Evolutionary conservation across 2,888 invertebrate genomes (phyloP), one percentile per base, ranked within the genome.

Genomic region (Tachina lurida): DNA sequence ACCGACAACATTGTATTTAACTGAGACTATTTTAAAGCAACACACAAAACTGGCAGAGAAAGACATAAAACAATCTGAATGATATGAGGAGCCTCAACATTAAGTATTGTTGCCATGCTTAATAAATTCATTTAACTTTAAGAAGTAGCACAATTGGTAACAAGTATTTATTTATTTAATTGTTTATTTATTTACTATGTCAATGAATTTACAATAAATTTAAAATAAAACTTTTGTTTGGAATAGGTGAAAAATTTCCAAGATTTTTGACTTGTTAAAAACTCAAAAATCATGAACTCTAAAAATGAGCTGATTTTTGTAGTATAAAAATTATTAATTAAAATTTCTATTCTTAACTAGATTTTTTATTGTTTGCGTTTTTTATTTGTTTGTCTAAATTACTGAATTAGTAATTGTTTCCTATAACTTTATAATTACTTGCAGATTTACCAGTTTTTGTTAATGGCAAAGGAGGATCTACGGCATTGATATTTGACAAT

Each of bases 381-480:
- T 3, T 31, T 31, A 0, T 31, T 31, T 31, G 31, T 31, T 31
- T 31, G 31, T 31, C 31, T 31, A 31, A 31, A 31, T 31, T 31
- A 31, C 31, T 31, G 31, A 31, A 31, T 31, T 31, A 7, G 31
- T 31, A 31, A 31, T 31, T 31, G 7, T 31, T 31, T 31, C 7
- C 31, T 7, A 31, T 31, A 49, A 74, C 15, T 62, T 19, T 49
- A 41, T 10, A 15, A 77, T 81, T 65, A 70, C 54, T 91, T 91
- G 19, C 89, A 92, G 92, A 92, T 87, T 86, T 89, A 52, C 92
- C 92, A 7, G 88, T 88, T 74, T 93, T 92, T 83, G 89, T 89
- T 12, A 90, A 87, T n/a, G 93, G 93, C 31, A 92, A 93, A 87
- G 89, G 93, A 12, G 92, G 92, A 56, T 90, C 92, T 62, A 89